These are phyloP conservation scores for Tromatobia lineatoria DNA, from an alignment of 2,888 invertebrate genomes.

Conservation along the genomic window DNA sequence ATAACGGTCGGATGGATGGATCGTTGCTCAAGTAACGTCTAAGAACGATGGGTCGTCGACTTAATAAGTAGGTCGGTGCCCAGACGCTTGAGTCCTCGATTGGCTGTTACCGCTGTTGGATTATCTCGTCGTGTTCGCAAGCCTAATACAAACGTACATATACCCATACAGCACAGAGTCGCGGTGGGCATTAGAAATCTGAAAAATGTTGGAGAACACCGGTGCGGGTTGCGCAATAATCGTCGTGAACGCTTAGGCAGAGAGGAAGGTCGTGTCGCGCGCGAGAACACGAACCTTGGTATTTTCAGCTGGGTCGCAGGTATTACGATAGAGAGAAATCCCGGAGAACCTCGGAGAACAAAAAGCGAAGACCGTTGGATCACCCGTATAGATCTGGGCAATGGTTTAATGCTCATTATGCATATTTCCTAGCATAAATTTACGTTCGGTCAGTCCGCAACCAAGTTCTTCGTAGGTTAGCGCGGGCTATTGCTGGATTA, in stretches of 20 bases:
- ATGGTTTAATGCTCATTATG: conserved; percentile 32
- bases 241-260: conserved; percentile 40
- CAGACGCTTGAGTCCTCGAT: conserved; percentile 52
- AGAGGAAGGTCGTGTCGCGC: conserved; percentile 52
- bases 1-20: conserved; percentile 43
- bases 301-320: conserved; percentile 48
- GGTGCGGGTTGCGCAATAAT: conserved; percentile 55
- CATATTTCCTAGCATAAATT: conserved; percentile 47
- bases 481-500: conserved; percentile 1
- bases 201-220: conserved; percentile 51
- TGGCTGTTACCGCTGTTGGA: conserved; percentile 46
- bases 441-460: neutral
- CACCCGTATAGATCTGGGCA: conserved; percentile 18
- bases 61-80: conserved; percentile 59
- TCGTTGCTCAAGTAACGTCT: conserved; percentile 37
- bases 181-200: conserved; percentile 52
- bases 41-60: conserved; percentile 41
- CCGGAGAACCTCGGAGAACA: conserved; percentile 8
- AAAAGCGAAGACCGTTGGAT: conserved; percentile 45
- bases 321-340: conserved; percentile 33
- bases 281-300: conserved; percentile 61
- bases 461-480: conserved; percentile 23
- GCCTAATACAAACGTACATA: conserved; percentile 4
- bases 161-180: conserved; percentile 1
- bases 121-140: conserved; percentile 42